Base-by-base conservation (phyloP, 2,797 vertebrate genomes). In the Allobates femoralis region DNA sequence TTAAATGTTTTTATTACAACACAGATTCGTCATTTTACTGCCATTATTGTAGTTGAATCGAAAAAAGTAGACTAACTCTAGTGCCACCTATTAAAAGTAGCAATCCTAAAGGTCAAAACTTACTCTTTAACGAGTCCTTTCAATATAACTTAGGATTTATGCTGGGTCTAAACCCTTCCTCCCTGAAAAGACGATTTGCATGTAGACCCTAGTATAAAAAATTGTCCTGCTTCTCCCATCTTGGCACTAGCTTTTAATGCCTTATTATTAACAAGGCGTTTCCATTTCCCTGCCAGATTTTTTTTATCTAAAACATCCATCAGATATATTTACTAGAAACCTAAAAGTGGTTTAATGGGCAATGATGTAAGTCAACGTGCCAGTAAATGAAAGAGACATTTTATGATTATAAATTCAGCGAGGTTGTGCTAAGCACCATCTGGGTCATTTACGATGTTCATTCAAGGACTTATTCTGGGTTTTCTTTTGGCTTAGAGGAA, bases 361-460 rank as follows among this genome's bases (percentile, higher is more conserved):
- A 74, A 28, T 74, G 71, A 74, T 74, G 37, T 74, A 74, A 74
- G 71, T 74, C 71, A 74, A 74, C 50, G 37, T 74, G 71, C 71
- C 71, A 74, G 37, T 74, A 46, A 74, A 74, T 74, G 46, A 74
- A 74, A 74, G n/a, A n/a, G 71, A 51, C 46, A 74, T 50, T 74
- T 74, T 51, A n/a, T 28, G 71, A 50, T 50, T 50, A 74, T 75
- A 75, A 53, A 28, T 53, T 30, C 50, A 26, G 21, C 46, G 26
- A 18, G 46, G 50, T 73, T 46, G 69, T 30, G 3, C 8, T 75
- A 53, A 74, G 26, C 73, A 53, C 69, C 37, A 46, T 73, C 69
- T 46, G 67, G 67, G 67, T 74, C 73, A 75, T 75, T 53, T 53
- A 75, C 73, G 51, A 75, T 75, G 73, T 75, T 51, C 73, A 75